Base-by-base conservation (phyloP, 2,888 invertebrate genomes). In the Diadegma fenestrale region DNA sequence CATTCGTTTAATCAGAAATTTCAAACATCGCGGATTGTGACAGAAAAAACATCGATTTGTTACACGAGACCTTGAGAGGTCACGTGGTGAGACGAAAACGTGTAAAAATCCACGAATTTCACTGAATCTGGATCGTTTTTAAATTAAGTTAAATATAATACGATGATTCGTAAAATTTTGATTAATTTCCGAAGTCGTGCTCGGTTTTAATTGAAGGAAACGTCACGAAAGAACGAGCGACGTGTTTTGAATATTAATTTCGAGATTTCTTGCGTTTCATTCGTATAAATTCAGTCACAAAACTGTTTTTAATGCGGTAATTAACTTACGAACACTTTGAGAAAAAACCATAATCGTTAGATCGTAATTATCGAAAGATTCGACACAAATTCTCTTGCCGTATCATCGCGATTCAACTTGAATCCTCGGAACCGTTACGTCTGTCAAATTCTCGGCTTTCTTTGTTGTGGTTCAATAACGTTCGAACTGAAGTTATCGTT, bases 381-480 rank as follows among this genome's bases (percentile, higher is more conserved):
- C 12, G 54, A 54, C 54, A 10, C 54, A 22, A 8, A 22, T 54
- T 51, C 51, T 7, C 12, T 66, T 45, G 37, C 54, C 41, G 37
- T 41, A 41, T 54, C 37, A 72, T 72, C 19, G 7, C 6, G 10
- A 54, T 54, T 72, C 22, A 54, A 72, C 41, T 54, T 75, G 43
- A 41, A 43, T 19, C 43, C 43, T 41, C 12, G 19, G 17, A 43
- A 68, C 14, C 26, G 30, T 51, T n/a, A 51, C n/a, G 37, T 37
- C 37, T 10, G 37, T 37, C 37, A 10, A 37, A 37, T 37, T 7
- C 8, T 37, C 10, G 7, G 37, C 37, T 37, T n/a, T 37, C n/a
- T 51, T 51, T 51, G 48, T 2, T 19, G 48, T 51, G 48, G n/a
- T 51, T 37, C n/a, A n/a, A 48, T 48, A 6, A n/a, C 5, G 19